Evolutionary conservation across 92 coral and sea anemone species (phyloP).

Genomic region (Siderastrea siderea): DNA sequence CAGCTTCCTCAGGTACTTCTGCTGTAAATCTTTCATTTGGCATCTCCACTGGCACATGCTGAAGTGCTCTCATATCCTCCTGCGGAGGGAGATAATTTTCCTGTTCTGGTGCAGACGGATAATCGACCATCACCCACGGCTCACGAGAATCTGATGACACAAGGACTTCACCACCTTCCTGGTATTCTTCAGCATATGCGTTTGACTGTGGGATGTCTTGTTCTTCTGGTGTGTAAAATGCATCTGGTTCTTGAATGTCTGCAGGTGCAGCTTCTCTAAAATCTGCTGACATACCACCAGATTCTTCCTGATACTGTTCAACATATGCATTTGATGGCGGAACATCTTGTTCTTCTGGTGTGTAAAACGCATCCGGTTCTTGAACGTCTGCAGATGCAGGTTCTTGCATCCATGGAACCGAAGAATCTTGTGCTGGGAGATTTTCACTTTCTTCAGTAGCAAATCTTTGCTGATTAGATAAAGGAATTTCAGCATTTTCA

Average conservation of each 20-base stretch:
- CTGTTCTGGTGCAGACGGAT: constrained; percentile 31
- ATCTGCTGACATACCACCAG: constrained; percentile 11
- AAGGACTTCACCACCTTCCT: constrained; percentile 1
- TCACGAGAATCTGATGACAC: constrained; percentile 24
- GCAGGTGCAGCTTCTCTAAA: not conserved
- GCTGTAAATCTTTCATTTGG: not conserved
- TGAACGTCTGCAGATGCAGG: constrained; percentile 2
- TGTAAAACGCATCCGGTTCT: constrained; percentile 23
- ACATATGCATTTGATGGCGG: constrained; percentile 11
- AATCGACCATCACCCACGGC: constrained; percentile 53
- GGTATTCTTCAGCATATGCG: not conserved
- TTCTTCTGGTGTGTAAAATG: constrained; percentile 28
- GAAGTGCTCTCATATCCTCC: not conserved
- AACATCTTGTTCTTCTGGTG: constrained; percentile 32
- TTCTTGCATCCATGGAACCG: constrained; percentile 29
- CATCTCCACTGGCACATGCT: not conserved
- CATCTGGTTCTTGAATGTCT: constrained; percentile 23
- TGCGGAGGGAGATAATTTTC: constrained; percentile 8
- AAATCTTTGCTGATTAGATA: not conserved
- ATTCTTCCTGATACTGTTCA: constrained; percentile 13
- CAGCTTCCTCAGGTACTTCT: constrained; percentile 26
- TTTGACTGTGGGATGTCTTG: constrained; percentile 42
- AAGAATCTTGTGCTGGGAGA: constrained; percentile 21
- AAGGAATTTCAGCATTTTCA: constrained; percentile 14
- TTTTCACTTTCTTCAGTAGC: not conserved